Evolutionary conservation across 2,888 invertebrate species (phyloP), one percentile per base, ranked within the genome.

Genomic region (Nephrotoma guestfalica): DNA sequence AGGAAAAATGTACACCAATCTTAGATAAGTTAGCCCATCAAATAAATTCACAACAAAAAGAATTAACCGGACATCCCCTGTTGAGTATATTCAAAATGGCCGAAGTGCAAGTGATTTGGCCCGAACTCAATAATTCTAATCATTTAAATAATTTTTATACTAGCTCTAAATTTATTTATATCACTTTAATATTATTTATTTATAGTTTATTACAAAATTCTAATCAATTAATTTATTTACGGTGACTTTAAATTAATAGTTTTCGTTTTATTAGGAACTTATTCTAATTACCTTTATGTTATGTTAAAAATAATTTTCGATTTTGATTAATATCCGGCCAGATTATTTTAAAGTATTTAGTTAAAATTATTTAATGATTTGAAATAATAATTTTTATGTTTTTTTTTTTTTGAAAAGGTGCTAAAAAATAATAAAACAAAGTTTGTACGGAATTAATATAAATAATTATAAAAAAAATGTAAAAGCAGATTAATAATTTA

Each of bases 61-160:
- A 97, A 90, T 95, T 97, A 88, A 95, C 96, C 90, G 96, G 97
- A 86, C 97, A 97, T 91, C 94, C 96, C 87, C 93, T 97, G 57
- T 93, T 97, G 87, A 97, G 97, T 89, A 97, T 97, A 91, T 96
- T 97, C 93, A 97, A 97, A 93, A 96, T 97, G 93, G 97, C 97
- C 86, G 97, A 97, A 93, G 97, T 97, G 86, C 97, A 97, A 91
- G 95, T 97, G 86, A 95, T 96, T 88, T 95, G 96, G 91, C 96
- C 96, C 85, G 91, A 91, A 87, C n/a, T 86, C 9, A 88, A 71
- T 71, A 57, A 45, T 57, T 42, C 86, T 15, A 41, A 41, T 41
- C n/a, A 83, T 9, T 11, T 57, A 83, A 83, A 86, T 42, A 15
- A 15, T 6, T 83, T 83, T 41, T 45, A 83, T 30, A 13, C 57